Percentiles rank a stretch among this genome's conserved stretches.
phyloP scores from a whole-genome alignment of 1,140 invertebrate species.

The Aphelinus atriplicis region DNA sequence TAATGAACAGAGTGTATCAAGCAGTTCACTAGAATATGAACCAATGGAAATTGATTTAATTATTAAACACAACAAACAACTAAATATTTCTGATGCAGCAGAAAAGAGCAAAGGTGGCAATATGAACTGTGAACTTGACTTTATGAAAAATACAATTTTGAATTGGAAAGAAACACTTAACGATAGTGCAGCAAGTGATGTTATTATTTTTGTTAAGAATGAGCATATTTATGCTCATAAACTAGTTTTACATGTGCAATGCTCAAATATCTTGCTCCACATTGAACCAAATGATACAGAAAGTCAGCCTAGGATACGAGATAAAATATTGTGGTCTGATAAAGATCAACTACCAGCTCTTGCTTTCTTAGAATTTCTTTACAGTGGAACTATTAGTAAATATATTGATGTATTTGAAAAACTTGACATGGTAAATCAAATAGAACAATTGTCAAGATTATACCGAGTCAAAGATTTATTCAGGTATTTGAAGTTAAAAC shows the following conservation, averaged over 20 bases:
- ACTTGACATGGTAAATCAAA: conserved; percentile 35
- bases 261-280: conserved; percentile 59
- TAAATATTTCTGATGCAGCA: neutral
- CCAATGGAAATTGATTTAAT: conserved; percentile 27
- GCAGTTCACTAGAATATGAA: conserved; percentile 21
- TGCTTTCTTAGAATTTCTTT: conserved; percentile 63
- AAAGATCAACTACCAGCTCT: conserved; percentile 52
- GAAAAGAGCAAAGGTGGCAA: neutral
- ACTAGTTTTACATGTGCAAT: conserved; percentile 61
- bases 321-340: conserved; percentile 55
- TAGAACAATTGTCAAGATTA: conserved; percentile 52
- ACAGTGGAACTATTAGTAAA: conserved; percentile 56
- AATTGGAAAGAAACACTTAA: conserved; percentile 59
- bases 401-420: conserved; percentile 46
- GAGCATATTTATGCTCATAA: conserved; percentile 61
- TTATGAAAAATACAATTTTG: conserved; percentile 42
- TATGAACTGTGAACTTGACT: conserved; percentile 27
- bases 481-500: conserved; percentile 46
- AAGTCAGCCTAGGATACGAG: conserved; percentile 44
- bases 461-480: conserved; percentile 53
- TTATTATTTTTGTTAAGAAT: conserved; percentile 57
- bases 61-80: conserved; percentile 4
- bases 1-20: neutral
- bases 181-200: conserved; percentile 60
- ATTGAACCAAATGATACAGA: conserved; percentile 46